phyloP scores from a whole-genome alignment of 2,797 vertebrate species.

The Gobio occitaniae region DNA sequence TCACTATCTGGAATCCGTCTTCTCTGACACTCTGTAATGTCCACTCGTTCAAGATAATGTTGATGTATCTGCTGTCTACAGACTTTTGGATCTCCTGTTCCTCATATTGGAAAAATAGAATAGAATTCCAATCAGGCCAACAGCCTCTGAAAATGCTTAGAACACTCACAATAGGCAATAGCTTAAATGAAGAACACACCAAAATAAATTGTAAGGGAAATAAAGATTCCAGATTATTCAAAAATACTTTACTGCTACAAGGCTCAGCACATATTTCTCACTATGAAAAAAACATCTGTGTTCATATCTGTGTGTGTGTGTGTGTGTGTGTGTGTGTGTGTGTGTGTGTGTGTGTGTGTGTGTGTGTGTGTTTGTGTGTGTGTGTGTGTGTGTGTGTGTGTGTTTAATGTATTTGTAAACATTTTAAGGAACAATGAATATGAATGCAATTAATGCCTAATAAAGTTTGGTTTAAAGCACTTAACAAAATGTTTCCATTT shows the following conservation, averaged over 20 bases:
- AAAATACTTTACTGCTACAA: background rate
- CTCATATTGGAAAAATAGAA: slow-evolving; percentile 70
- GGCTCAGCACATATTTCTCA: background rate
- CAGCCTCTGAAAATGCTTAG: slow-evolving; percentile 21
- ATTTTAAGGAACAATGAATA: too few species aligned
- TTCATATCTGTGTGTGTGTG: too few species aligned
- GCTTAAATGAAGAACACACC: background rate
- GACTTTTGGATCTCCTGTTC: slow-evolving; percentile 64
- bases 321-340: too few species aligned
- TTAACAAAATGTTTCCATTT: too few species aligned
- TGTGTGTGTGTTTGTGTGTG: too few species aligned
- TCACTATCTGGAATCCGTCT: slow-evolving; percentile 70
- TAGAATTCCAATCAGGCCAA: slow-evolving; percentile 41
- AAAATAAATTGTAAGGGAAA: background rate
- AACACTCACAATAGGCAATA: background rate
- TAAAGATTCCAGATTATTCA: background rate
- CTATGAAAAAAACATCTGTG: background rate
- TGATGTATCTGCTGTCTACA: slow-evolving; percentile 75
- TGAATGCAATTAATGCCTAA: too few species aligned
- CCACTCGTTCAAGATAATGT: slow-evolving; percentile 74
- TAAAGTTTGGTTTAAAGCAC: too few species aligned
- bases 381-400: too few species aligned
- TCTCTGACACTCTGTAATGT: slow-evolving; percentile 72
- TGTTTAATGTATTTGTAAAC: too few species aligned
- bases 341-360: too few species aligned